Evolutionary conservation across 2,888 invertebrate genomes (phyloP), one percentile per base, ranked within the genome.

Genomic region (Eristalinus aeneus): DNA sequence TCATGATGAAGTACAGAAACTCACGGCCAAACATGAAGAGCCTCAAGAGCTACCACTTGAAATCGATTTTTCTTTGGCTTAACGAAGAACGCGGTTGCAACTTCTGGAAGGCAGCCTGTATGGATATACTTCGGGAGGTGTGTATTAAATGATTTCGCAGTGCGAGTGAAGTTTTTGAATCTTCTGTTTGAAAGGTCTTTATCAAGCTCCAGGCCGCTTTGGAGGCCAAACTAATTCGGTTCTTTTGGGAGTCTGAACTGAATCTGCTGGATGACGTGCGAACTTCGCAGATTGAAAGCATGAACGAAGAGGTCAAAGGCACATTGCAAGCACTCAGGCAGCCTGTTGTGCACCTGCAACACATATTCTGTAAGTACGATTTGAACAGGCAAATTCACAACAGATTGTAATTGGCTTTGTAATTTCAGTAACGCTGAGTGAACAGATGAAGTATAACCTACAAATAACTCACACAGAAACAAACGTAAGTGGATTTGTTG

Each of bases 1-100:
- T 81, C 0, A n/a, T 81, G 46, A 75, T 75, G 4, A 81, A 75
- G 22, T 81, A 36, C 34, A 63, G 80, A 5, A 69, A 81, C 9
- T 31, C 12, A 0, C 16, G 63, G 3, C 20, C 63, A 0, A 32
- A 56, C n/a, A 46, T 75, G 63, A 56, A 12, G 31, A 60, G 31
- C 39, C n/a, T 46, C 6, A 46, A 46, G 39, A 46, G 39, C 6
- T 46, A 46, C n/a, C 39, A 46, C 6, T 46, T 46, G 39, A 46
- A 46, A 46, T 46, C 39, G 12, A 46, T 46, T 4, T 46, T n/a
- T n/a, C 39, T 46, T 12, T n/a, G 5, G n/a, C 0, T 46, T 1
- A 5, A 46, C 39, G n/a, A 16, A 5, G 39, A 46, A n/a, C 6
- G 12, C n/a, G 39, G 39, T 3, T 46, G n/a, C 39, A 5, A 1